phyloP scores from a whole-genome alignment of 1,140 invertebrate genomes.

The Apis dorsata region DNA sequence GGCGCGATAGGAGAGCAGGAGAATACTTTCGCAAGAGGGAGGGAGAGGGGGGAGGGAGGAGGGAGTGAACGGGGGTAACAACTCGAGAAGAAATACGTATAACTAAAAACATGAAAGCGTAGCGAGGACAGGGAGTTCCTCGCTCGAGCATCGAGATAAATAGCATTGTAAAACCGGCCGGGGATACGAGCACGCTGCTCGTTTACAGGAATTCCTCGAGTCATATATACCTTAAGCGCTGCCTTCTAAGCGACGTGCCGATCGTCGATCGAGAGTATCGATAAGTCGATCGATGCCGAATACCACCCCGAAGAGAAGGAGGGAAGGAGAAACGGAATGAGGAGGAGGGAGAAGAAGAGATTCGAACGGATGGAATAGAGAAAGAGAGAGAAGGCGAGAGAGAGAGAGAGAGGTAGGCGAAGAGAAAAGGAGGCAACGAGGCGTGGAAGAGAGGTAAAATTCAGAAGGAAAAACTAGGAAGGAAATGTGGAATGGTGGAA shows the following conservation, averaged over 20 bases:
- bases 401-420: background rate
- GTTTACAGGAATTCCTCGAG: conserved; percentile 48
- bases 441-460: conserved; percentile 10
- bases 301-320: conserved; percentile 20
- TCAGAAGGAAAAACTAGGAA: background rate
- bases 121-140: conserved; percentile 23
- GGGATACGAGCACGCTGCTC: conserved; percentile 37
- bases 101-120: conserved; percentile 46
- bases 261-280: conserved; percentile 44
- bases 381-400: background rate
- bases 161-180: conserved; percentile 39
- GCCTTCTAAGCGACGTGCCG: conserved; percentile 37
- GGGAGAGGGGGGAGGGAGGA: background rate
- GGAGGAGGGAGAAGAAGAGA: background rate
- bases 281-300: conserved; percentile 50
- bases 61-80: background rate
- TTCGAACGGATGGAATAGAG: background rate
- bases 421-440: background rate
- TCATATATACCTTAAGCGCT: conserved; percentile 42
- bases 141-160: conserved; percentile 36
- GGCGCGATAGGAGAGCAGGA: background rate
- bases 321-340: background rate
- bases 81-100: conserved; percentile 26
- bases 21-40: conserved; percentile 30
- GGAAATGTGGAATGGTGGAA: background rate